phyloP scores from a whole-genome alignment of 2,113 vertebrate genomes.

The pig (Sus scrofa) region T2T-Sscrofa CM000817.6:36228001-36228500 shows the following conservation, averaged over 20 bases:
- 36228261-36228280: background rate
- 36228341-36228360: background rate
- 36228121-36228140: conserved; percentile 88
- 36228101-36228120: conserved; percentile 86
- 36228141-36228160: conserved; percentile 86
- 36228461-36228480: background rate
- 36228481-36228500: background rate
- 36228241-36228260: conserved; percentile 59
- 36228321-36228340: background rate
- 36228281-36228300: background rate
- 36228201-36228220: conserved; percentile 85
- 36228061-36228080: conserved; percentile 85
- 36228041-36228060: conserved; percentile 86
- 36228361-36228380: background rate
- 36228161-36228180: conserved; percentile 86
- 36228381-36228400: conserved; percentile 12
- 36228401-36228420: conserved; percentile 3
- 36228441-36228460: background rate
- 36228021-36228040: conserved; percentile 87
- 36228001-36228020: conserved; percentile 88
- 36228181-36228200: conserved; percentile 88
- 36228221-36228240: conserved; percentile 81
- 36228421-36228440: background rate
- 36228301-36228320: background rate
- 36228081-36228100: conserved; percentile 87